phyloP scores from a whole-genome alignment of 2,797 vertebrate genomes.

The Eptatretus atami region DNA sequence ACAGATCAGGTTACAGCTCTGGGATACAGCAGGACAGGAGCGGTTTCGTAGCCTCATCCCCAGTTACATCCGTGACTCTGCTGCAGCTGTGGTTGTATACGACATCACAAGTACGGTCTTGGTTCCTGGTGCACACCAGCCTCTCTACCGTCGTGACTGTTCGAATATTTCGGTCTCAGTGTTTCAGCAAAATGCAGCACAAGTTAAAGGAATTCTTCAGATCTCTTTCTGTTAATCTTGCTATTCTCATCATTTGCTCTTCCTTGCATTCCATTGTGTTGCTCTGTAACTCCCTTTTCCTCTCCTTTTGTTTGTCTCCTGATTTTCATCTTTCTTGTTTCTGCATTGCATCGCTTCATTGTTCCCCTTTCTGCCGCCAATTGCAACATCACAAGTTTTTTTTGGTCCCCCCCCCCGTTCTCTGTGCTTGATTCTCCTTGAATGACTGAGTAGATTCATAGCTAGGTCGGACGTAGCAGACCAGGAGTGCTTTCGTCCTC shows the following conservation, averaged over 20 bases:
- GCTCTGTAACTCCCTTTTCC: not conserved
- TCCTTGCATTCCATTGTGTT: not conserved
- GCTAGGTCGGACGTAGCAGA: not conserved
- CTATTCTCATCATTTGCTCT: not conserved
- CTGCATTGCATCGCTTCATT: not conserved
- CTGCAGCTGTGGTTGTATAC: slow-evolving; percentile 59
- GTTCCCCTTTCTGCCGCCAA: not conserved
- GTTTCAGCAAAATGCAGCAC: no score
- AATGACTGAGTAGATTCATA: not conserved
- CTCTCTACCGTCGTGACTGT: not conserved
- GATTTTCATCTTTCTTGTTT: not conserved
- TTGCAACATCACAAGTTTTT: not conserved
- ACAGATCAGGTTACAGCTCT: slow-evolving; percentile 57
- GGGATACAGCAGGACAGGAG: slow-evolving; percentile 63
- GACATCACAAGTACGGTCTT: slow-evolving; percentile 48
- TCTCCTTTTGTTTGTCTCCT: not conserved
- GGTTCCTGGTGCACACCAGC: not conserved
- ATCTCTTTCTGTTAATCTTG: no score
- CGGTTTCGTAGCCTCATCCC: slow-evolving; percentile 59
- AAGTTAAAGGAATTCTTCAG: no score
- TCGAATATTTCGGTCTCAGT: no score
- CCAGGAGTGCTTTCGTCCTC: not conserved
- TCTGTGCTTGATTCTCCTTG: not conserved
- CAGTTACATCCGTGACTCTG: slow-evolving; percentile 64
- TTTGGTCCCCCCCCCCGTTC: not conserved